phyloP scores from a whole-genome alignment of 2,888 invertebrate genomes.

The Operophtera brumata region DNA sequence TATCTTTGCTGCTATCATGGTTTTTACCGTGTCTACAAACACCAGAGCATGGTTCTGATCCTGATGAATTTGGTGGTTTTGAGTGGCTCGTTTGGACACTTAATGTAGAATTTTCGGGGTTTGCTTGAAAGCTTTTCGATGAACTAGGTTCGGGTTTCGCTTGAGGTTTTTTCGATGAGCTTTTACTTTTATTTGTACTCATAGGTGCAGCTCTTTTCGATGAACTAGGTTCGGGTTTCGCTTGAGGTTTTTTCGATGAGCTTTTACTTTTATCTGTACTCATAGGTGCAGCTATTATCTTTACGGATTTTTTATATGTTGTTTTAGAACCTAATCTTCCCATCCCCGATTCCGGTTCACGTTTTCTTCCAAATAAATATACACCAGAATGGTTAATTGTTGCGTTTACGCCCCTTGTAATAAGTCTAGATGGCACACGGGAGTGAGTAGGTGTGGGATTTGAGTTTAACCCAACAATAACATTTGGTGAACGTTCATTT shows the following conservation, averaged over 20 bases:
- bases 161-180: too few relatives aligned
- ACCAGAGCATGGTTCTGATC: too few relatives aligned
- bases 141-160: too few relatives aligned
- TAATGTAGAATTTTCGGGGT: too few relatives aligned
- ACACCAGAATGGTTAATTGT: slow-evolving; percentile 46
- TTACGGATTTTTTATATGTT: slow-evolving; percentile 29
- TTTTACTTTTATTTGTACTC: slow-evolving; percentile 30
- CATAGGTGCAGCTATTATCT: slow-evolving; percentile 16
- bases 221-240: too few relatives aligned
- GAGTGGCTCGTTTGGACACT: too few relatives aligned
- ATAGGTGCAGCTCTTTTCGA: slow-evolving; percentile 20
- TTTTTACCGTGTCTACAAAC: too few relatives aligned
- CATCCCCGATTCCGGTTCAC: slow-evolving; percentile 51
- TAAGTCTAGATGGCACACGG: slow-evolving; percentile 27
- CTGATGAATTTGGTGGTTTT: slow-evolving; percentile 34
- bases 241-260: too few relatives aligned
- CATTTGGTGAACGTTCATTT: slow-evolving; percentile 15
- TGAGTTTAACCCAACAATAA: slow-evolving; percentile 26
- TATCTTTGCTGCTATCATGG: slow-evolving; percentile 61
- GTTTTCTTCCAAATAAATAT: slow-evolving; percentile 59
- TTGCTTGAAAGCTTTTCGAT: too few relatives aligned
- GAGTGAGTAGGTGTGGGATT: slow-evolving; percentile 42
- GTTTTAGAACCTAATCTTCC: slow-evolving; percentile 41
- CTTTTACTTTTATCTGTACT: slow-evolving; percentile 30
- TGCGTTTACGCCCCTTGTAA: slow-evolving; percentile 26